Base-by-base conservation (phyloP, 1,140 invertebrate species). In the Dreissena rostriformis region DNA sequence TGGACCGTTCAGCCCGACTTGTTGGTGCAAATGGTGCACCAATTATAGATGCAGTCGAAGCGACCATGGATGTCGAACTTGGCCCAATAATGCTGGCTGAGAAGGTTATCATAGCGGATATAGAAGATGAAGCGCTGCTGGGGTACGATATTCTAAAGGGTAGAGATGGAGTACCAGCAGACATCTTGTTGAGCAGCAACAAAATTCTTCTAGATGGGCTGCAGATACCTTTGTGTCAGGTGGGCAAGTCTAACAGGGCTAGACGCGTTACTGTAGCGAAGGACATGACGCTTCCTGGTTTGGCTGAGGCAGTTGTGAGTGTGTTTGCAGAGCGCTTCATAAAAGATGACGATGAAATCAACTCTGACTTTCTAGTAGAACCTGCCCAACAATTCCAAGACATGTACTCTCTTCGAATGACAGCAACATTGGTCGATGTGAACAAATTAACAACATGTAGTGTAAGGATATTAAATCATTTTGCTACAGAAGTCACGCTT, bases 41-140 rank as follows among this genome's bases (percentile, higher is more conserved):
- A 39, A 76, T 76, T 24, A 63, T 1, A 26, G 73, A 76, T 12
- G 26, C 39, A 49, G 73, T 52, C 24, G 19, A 61, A 26, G 73
- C 22, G 11, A 53, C 39, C 15, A 61, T 76, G n/a, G 17, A 26
- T 29, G 22, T 76, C 17, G 39, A 49, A 19, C 8, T 76, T 19
- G 73, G 73, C 8, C 39, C 73, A 11, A 26, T 53, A 5, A 22
- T 53, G 26, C 57, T 76, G 55, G 24, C 22, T 17, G 22, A 49
- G 11, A 26, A 75, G 24, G 24, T 61, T 4, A 51, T 61, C 19
- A 63, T 78, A 12, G 75, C 63, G 24, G 75, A 78, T n/a, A 78
- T 78, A 11, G 75, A 65, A 12, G 75, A 78, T 22, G 75, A 78
- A 11, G 75, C 75, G 24, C 26, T 78, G 14, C 26, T 73, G n/a